Evolutionary conservation across 2,888 invertebrate genomes (phyloP).

Genomic region (Crossocerus cetratus): DNA sequence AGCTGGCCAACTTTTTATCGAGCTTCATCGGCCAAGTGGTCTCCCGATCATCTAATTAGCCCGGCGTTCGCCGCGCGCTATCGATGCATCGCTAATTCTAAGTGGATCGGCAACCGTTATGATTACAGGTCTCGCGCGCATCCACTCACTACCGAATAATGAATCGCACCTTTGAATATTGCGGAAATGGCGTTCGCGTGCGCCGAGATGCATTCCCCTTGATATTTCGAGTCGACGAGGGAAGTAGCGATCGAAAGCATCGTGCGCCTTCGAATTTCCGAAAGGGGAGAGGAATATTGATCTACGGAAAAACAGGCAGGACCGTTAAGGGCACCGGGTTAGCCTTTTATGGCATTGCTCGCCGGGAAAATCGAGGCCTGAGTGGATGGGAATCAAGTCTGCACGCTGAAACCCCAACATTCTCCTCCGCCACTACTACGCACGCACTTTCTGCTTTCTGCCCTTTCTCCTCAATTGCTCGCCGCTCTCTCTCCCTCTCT

Average conservation of each 20-base stretch:
- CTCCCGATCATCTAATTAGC: conserved; percentile 52
- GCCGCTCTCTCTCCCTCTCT: conserved; percentile 13
- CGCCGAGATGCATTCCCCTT: background rate
- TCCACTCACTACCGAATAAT: conserved; percentile 36
- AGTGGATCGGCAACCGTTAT: conserved; percentile 39
- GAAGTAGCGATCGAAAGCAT: background rate
- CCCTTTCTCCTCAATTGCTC: conserved; percentile 46
- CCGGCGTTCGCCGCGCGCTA: conserved; percentile 39
- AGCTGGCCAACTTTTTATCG: conserved; percentile 31
- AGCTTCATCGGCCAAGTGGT: conserved; percentile 34
- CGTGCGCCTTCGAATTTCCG: conserved; percentile 17
- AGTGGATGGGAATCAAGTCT: conserved; percentile 45
- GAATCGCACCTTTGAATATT: conserved; percentile 16
- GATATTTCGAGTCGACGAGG: background rate
- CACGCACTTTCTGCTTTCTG: conserved; percentile 29
- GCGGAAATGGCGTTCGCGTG: background rate
- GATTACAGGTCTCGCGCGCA: background rate
- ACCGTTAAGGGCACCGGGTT: conserved; percentile 27
- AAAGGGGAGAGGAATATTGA: conserved; percentile 35
- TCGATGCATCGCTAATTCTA: conserved; percentile 53
- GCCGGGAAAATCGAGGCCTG: conserved; percentile 47
- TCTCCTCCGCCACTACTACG: conserved; percentile 38
- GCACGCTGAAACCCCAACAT: conserved; percentile 49
- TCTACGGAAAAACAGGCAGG: conserved; percentile 32
- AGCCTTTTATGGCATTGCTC: conserved; percentile 43